A percentile compares a stretch with the other conserved stretches of the same genome.
Evolutionary conservation across 2,888 invertebrate species (phyloP).

Genomic region (Eudemis profundana): DNA sequence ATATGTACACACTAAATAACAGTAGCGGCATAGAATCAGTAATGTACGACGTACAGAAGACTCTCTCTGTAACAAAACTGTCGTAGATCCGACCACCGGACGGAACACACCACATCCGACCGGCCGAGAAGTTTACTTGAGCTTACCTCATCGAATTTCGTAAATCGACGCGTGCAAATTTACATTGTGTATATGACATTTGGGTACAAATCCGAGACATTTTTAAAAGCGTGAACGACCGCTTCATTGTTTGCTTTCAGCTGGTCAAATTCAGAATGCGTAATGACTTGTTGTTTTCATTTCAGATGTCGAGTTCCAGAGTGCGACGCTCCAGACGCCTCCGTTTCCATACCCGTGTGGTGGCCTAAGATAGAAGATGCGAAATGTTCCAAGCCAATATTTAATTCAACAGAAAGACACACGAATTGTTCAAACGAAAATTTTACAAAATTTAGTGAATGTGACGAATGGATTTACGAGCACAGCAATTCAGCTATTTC

Average conservation of each 20-base stretch:
- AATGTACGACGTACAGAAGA: no score
- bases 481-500: constrained; percentile 68
- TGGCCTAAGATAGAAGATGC: constrained; percentile 66
- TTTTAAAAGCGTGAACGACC: background rate
- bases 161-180: no score
- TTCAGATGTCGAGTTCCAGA: constrained; percentile 69
- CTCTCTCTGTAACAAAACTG: no score
- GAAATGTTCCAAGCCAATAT: constrained; percentile 63
- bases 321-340: constrained; percentile 60
- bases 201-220: no score
- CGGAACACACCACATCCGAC: no score
- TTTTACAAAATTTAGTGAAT: constrained; percentile 60
- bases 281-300: constrained; percentile 30
- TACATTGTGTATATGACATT: no score
- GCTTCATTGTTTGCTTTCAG: no score
- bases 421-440: constrained; percentile 63
- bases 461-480: constrained; percentile 71
- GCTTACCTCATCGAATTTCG: no score
- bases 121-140: no score
- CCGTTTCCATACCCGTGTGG: constrained; percentile 61
- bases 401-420: constrained; percentile 54
- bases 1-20: no score
- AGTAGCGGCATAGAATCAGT: no score
- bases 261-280: background rate
- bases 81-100: no score